A percentile compares a stretch with the other conserved stretches of the same genome.
These are phyloP conservation scores for Synanthedon tipuliformis DNA, from an alignment of 2,888 invertebrate species.

Conservation along the genomic window DNA sequence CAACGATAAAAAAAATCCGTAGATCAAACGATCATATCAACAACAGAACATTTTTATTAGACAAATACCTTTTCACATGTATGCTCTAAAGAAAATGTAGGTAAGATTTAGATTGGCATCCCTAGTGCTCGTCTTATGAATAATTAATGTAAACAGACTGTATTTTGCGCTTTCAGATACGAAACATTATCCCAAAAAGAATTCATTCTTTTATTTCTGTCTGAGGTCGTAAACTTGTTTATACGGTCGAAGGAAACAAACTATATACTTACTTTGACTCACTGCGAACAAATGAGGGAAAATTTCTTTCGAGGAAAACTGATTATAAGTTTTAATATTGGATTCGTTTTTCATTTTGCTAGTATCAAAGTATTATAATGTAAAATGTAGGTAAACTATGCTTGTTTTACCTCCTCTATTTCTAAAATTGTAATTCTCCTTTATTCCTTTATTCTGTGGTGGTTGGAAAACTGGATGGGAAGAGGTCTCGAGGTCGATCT, in stretches of 20 bases:
- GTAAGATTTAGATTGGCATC: slow-evolving; percentile 13
- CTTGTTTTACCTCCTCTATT: too few relatives aligned
- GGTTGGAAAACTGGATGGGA: too few relatives aligned
- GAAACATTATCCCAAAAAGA: neutral
- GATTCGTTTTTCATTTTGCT: neutral
- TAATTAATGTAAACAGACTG: neutral
- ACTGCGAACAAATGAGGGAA: neutral
- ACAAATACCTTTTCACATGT: slow-evolving; percentile 7
- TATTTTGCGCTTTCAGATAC: slow-evolving; percentile 1
- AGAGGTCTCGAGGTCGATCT: too few relatives aligned
- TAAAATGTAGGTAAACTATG: too few relatives aligned
- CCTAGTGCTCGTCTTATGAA: neutral
- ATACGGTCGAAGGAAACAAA: neutral
- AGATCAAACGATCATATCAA: too few relatives aligned
- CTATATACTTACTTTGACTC: neutral
- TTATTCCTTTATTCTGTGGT: too few relatives aligned
- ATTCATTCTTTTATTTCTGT: neutral
- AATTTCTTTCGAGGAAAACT: neutral
- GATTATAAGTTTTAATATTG: neutral
- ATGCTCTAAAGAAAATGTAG: slow-evolving; percentile 12
- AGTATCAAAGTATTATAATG: neutral
- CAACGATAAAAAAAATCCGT: too few relatives aligned
- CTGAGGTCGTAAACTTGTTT: neutral
- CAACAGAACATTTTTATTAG: too few relatives aligned
- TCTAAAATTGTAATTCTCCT: too few relatives aligned